A percentile compares a stretch with the other conserved stretches of the same genome.
phyloP scores from a whole-genome alignment of 2,888 invertebrate species.

The Rhyacophila evoluta region DNA sequence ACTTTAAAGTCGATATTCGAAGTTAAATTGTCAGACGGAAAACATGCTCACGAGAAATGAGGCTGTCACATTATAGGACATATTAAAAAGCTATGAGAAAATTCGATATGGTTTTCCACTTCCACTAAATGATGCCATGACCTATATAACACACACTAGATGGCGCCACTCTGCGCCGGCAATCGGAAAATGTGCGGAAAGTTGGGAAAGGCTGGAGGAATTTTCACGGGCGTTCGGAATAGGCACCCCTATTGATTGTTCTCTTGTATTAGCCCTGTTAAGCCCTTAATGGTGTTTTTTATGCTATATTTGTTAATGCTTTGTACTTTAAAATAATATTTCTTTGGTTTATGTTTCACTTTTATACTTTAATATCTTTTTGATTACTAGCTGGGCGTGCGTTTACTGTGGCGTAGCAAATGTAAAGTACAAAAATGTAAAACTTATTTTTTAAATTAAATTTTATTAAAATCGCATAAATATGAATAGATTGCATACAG shows the following conservation, averaged over 20 bases:
- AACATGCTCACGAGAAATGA: not conserved
- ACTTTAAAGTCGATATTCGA: not conserved
- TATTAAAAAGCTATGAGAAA: not conserved
- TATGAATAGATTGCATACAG: too few relatives aligned
- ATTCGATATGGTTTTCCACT: not conserved
- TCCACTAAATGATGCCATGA: not conserved
- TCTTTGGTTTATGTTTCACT: too few relatives aligned
- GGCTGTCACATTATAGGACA: not conserved
- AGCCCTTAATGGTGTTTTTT: too few relatives aligned
- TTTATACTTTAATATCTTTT: too few relatives aligned
- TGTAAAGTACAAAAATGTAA: too few relatives aligned
- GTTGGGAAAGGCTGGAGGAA: constrained; percentile 6
- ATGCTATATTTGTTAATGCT: too few relatives aligned
- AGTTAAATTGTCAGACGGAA: not conserved
- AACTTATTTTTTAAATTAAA: too few relatives aligned
- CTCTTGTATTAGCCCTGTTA: too few relatives aligned
- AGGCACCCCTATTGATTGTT: not conserved
- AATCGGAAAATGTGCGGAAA: not conserved
- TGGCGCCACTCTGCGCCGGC: not conserved
- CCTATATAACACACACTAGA: not conserved
- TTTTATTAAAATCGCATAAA: too few relatives aligned
- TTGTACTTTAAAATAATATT: too few relatives aligned
- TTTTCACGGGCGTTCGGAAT: not conserved
- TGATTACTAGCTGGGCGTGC: too few relatives aligned
- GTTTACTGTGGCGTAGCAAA: too few relatives aligned